Evolutionary conservation across 2,113 vertebrate species (phyloP), one percentile per base, ranked within the genome.

Genomic region (Platichthys flesus): DNA sequence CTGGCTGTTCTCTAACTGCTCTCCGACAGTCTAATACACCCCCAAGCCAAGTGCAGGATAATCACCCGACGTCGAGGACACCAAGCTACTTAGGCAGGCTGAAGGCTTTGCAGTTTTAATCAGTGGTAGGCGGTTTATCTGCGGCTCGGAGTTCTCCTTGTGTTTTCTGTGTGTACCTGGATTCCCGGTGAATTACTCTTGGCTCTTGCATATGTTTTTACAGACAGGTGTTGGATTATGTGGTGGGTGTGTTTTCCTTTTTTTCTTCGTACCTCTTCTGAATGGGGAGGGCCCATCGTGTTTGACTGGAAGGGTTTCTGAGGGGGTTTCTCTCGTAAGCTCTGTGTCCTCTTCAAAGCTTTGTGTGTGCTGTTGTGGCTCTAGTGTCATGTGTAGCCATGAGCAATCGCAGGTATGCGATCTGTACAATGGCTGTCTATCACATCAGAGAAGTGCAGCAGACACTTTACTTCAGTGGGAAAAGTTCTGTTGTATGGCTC

Each of bases 1-100:
- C 88, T 90, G 91, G 85, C 83, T 88, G 84, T 77, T 77, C 84
- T 87, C 83, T 85, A 71, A 83, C 88, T 87, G 88, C 73, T 73
- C 28, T 74, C 76, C 80, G 79, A 90, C 76, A 74, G 85, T 76
- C 69, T 83, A 45, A 79, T 74, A 71, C 54, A 26, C 69, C 54
- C 61, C 71, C 75, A 52, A 87, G 83, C 74, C 81, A 40, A 75
- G 84, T 42, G 28, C 78, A 45, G 67, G 84, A 87, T 93, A 87
- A 91, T 88, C 89, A 63, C 47, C 65, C 76, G 67, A 68, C 10
- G 61, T 40, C 8, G 64, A 89, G 89, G 74, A 89, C 82, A 67
- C 65, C 79, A 20, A 88, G 92, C 89, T 91, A 80, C 88, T 92
- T 89, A 91, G 4, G 75, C 74, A 78, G 58, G 79, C 83, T 84